These are phyloP conservation scores for Samia ricini DNA, from an alignment of 1,140 invertebrate species.

Conservation along the genomic window DNA sequence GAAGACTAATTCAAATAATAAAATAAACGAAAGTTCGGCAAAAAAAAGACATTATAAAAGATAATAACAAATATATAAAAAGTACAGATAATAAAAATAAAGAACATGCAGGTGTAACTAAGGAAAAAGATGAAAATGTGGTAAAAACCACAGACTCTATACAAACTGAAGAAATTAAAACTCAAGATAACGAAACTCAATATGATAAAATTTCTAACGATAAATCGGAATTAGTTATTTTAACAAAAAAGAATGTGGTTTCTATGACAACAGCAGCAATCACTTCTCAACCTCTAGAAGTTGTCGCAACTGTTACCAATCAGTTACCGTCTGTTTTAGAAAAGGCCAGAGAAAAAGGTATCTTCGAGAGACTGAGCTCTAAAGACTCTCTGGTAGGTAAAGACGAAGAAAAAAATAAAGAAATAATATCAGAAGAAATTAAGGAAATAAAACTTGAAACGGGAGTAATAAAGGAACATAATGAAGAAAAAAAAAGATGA, in stretches of 20 bases:
- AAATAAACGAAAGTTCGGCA: constrained; percentile 45
- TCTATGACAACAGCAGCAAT: constrained; percentile 78
- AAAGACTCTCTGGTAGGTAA: constrained; percentile 66
- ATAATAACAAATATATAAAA: constrained; percentile 27
- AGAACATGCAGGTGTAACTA: constrained; percentile 7
- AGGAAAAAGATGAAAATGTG: constrained; percentile 25
- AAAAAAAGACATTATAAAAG: constrained; percentile 30
- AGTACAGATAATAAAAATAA: constrained; percentile 27
- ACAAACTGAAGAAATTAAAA: constrained; percentile 44
- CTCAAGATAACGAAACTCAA: constrained; percentile 71
- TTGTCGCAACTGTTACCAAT: constrained; percentile 73
- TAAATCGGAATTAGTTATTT: constrained; percentile 64
- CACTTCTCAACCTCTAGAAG: constrained; percentile 73
- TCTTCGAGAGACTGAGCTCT: constrained; percentile 71
- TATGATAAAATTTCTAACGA: constrained; percentile 67
- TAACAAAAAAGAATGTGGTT: constrained; percentile 73
- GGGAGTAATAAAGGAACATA: background rate
- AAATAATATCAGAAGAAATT: constrained; percentile 14
- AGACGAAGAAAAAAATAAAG: constrained; percentile 43
- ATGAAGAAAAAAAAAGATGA: constrained; percentile 10
- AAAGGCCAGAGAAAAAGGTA: constrained; percentile 73
- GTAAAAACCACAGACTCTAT: constrained; percentile 28
- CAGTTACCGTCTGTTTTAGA: constrained; percentile 69
- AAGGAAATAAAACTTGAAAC: constrained; percentile 14
- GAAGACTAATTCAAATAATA: constrained; percentile 50